Evolutionary conservation across 2,797 vertebrate species (phyloP), one percentile per base, ranked within the genome.

Genomic region (Mionectes olivaceus): DNA sequence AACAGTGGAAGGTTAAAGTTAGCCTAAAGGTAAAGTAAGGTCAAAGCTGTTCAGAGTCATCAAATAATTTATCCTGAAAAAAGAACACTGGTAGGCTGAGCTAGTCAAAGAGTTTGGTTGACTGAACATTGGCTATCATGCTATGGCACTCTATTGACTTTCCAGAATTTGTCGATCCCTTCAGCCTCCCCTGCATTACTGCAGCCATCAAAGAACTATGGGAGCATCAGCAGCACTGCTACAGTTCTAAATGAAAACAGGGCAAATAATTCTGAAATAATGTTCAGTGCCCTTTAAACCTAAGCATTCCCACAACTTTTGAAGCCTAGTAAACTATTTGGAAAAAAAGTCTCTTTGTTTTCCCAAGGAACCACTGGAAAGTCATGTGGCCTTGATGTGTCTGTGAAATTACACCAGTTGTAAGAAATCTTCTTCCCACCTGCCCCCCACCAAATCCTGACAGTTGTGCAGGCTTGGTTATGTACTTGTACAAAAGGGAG

Each of bases 81-180:
- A 95, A 93, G 33, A 71, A 80, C 55, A 84, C 64, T 87, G 80
- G 8, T 55, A 83, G 50, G 43, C 74, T 90, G 44, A 83, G 44
- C 68, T 94, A 90, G 89, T 96, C 23, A 16, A 76, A 89, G 80
- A 47, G 19, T 86, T 76, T 84, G 75, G 57, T 49, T 91, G 73
- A 67, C 68, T 83, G 88, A 94, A 39, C 83, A 82, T 52, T 89
- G 67, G 32, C 57, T 94, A 50, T 87, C 70, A 32, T 4, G 7
- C 43, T 67, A 19, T 32, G 39, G 77, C 46, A 59, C 35, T 59
- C n/a, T 87, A 44, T 55, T 73, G 94, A 93, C 49, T 76, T 87
- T 93, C 67, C 87, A 87, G 65, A 90, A 86, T 24, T 33, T 59
- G 37, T 70, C 41, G 0, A 65, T 88, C 47, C 49, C 30, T 91